Conservation (phyloP, 2,888 invertebrate species). For the Macrophya alboannulata region DNA sequence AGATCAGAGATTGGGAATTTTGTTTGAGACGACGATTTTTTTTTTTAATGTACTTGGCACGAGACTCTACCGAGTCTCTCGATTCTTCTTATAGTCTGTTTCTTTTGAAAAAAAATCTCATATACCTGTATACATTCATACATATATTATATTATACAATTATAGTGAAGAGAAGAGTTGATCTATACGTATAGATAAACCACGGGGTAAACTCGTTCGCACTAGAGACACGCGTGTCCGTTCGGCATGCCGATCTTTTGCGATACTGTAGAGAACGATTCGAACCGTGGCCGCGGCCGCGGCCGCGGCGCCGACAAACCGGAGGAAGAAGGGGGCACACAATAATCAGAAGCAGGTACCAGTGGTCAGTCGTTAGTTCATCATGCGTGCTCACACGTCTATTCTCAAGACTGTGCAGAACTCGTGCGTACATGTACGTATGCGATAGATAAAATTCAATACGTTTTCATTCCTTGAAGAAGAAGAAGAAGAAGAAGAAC, state of each 20-base stretch:
- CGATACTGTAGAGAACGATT: slow-evolving; percentile 64
- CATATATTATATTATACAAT: no score
- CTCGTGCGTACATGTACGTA: background rate
- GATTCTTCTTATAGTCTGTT: no score
- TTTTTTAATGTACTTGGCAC: no score
- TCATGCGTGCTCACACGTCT: slow-evolving; percentile 20
- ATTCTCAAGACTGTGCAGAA: background rate
- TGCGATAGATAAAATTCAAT: slow-evolving; percentile 31
- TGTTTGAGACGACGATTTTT: no score
- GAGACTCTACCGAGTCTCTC: no score
- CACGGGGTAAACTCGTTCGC: slow-evolving; percentile 4
- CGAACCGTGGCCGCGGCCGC: slow-evolving; percentile 64
- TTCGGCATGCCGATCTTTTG: slow-evolving; percentile 42
- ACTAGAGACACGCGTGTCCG: slow-evolving; percentile 12
- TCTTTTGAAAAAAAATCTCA: no score
- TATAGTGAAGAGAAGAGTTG: no score
- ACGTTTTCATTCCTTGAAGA: background rate
- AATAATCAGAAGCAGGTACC: slow-evolving; percentile 22
- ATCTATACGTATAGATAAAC: no score
- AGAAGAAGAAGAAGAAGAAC: no score
- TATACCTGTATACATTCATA: no score
- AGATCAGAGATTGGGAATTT: no score
- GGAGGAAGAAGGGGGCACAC: slow-evolving; percentile 61
- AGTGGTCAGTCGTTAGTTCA: slow-evolving; percentile 39
- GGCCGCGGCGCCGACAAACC: slow-evolving; percentile 70